A percentile compares a stretch with the other conserved stretches of the same genome.
Conservation (phyloP, 2,888 invertebrate genomes). For the Bursaphelenchus okinawaensis region DNA sequence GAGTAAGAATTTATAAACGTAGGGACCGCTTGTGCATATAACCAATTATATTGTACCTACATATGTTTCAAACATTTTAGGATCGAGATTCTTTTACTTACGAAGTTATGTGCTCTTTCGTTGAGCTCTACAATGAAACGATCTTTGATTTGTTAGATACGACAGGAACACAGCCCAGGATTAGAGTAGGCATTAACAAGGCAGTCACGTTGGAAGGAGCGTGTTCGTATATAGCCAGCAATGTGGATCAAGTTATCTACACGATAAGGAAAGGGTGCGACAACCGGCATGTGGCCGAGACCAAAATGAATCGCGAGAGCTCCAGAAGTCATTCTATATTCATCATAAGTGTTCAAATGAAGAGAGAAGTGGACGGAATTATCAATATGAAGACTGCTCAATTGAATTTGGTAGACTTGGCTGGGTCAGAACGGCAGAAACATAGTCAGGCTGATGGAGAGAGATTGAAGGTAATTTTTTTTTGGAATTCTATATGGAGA, state of each 20-base stretch:
- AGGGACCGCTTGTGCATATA: too few species aligned
- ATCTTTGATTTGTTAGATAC: slow-evolving; percentile 51
- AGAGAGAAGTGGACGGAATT: slow-evolving; percentile 53
- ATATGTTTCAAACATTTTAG: slow-evolving; percentile 43
- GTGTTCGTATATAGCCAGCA: slow-evolving; percentile 22
- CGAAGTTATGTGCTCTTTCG: slow-evolving; percentile 58
- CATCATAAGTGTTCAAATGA: slow-evolving; percentile 51
- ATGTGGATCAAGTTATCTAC: slow-evolving; percentile 16
- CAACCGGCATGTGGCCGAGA: slow-evolving; percentile 58
- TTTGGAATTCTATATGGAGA: slow-evolving; percentile 5
- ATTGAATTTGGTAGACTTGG: slow-evolving; percentile 61
- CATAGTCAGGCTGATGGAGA: slow-evolving; percentile 58
- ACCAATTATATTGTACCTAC: too few species aligned
- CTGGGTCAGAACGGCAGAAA: slow-evolving; percentile 60
- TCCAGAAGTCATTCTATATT: slow-evolving; percentile 61
- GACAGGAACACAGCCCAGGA: slow-evolving; percentile 3
- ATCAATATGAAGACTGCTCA: slow-evolving; percentile 57
- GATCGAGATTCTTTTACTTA: slow-evolving; percentile 57
- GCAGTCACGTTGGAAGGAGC: slow-evolving; percentile 40
- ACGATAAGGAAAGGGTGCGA: slow-evolving; percentile 12
- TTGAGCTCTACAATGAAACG: slow-evolving; percentile 61
- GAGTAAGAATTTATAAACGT: too few species aligned
- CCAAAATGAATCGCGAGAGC: slow-evolving; percentile 61
- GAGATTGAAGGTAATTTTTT: slow-evolving; percentile 56
- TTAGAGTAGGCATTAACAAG: neutral